Base-by-base conservation (phyloP, 2,113 vertebrate species). In the Corvus hawaiiensis region DNA sequence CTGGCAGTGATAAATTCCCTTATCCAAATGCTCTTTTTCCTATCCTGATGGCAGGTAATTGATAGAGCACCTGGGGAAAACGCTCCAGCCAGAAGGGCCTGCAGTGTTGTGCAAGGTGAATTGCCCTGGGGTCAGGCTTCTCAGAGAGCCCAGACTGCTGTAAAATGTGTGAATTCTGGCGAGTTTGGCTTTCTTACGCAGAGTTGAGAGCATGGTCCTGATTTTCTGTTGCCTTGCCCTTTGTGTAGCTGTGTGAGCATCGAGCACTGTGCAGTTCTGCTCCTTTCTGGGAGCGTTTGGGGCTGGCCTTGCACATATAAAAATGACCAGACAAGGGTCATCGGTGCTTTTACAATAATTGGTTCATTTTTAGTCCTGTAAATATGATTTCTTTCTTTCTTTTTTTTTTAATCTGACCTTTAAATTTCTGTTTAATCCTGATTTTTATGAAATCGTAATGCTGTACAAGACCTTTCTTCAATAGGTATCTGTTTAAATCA, bases 311-410 rank as follows among this genome's bases (percentile, higher is more conserved):
- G 32, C 20, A 49, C 16, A 4, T 13, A 3, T 1, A 1, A 16
- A 63, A 52, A 32, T 14, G 20, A 49, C 10, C 66, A 32, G 46
- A 26, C 1, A 37, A 21, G 43, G 27, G 23, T 35, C 52, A 21
- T 3, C n/a, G 80, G 8, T 85, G 35, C 9, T 10, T 35, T 72
- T 55, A 21, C 22, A 52, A 13, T 6, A 11, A 63, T 11, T 41
- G 26, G 1, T 48, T 81, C 17, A 9, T 27, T 76, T 86, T 48
- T 21, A 62, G 41, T 54, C 9, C 39, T 46, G 52, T 67, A 64
- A 55, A 61, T 24, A 41, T 1, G 1, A 13, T 6, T 33, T 11
- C 37, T 44, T 16, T 48, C 5, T 44, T 5, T 16, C 1, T 8
- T n/a, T n/a, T 49, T 32, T 35, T 2, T 9, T 37, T 37, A 37